These are phyloP conservation scores for Minunthozetes semirufus DNA, from an alignment of 2,888 invertebrate genomes.

Conservation along the genomic window DNA sequence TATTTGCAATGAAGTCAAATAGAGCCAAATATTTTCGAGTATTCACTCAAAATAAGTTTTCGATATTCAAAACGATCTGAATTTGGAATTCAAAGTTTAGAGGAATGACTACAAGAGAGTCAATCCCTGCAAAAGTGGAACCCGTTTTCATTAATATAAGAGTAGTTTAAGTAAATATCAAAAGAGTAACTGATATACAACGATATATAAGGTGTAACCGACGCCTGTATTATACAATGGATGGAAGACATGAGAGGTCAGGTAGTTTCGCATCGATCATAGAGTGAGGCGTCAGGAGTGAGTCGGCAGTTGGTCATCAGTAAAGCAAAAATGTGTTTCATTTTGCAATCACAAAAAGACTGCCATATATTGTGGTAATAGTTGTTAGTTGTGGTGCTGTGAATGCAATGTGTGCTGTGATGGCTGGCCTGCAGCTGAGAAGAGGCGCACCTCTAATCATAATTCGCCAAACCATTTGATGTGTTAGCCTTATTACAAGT, in stretches of 20 bases:
- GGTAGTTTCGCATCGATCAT: constrained; percentile 14
- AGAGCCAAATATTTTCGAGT: neutral
- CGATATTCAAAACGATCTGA: too few species aligned
- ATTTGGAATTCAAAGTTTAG: neutral
- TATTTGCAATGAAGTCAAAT: neutral
- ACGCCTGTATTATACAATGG: constrained; percentile 9
- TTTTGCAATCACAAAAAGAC: constrained; percentile 18
- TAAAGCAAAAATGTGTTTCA: constrained; percentile 22
- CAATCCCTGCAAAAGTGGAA: neutral
- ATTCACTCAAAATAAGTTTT: neutral
- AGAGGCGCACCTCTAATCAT: constrained; percentile 21
- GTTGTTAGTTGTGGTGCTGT: neutral
- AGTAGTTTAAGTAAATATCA: neutral
- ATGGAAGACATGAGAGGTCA: constrained; percentile 17
- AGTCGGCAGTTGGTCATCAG: constrained; percentile 15
- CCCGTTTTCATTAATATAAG: constrained; percentile 11
- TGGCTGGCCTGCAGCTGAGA: constrained; percentile 24
- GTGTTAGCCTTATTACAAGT: constrained; percentile 21
- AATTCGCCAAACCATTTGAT: constrained; percentile 21
- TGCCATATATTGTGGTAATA: constrained; percentile 14
- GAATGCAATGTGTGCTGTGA: constrained; percentile 6
- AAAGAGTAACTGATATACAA: neutral
- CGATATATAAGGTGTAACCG: constrained; percentile 7
- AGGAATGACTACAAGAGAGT: neutral
- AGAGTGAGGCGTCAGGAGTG: constrained; percentile 3